Base-by-base conservation (phyloP, 2,888 invertebrate genomes). In the Drosophila falleni region DNA sequence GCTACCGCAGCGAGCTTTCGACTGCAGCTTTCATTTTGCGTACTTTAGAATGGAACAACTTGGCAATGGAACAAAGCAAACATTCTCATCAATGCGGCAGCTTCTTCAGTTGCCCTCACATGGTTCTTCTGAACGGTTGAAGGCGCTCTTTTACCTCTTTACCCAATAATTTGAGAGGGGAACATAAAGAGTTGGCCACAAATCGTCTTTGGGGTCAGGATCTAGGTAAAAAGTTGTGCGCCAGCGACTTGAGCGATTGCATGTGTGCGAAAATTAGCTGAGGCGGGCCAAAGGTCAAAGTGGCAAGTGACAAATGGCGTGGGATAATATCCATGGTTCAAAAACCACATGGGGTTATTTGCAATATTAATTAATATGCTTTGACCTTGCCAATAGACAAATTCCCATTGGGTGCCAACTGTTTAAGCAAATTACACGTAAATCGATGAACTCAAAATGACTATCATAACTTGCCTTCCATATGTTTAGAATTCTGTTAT, bases 1-100 rank as follows among this genome's bases (percentile, higher is more conserved):
- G 78, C 67, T 78, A 29, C 13, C 42, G 44, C 39, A 19, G 23
- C 16, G 37, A 79, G 77, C 77, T 77, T 77, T 77, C 19, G 13
- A 19, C 8, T 2, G 31, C 8, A 78, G 74, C 74, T 75, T 42
- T 47, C 16, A 19, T 16, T 8, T 9, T 42, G 42, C 49, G 60
- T 39, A 58, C 41, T 29, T 26, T 62, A 41, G 16, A 42, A 29
- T 35, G 68, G 29, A 78, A 78, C 68, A 31, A 16, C 6, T 54
- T 65, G 80, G 62, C 15, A 78, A 46, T 66, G 78, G 42, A 78
- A 80, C 72, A 56, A 11, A 46, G 31, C 9, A 58, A 58, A 29
- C 35, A 42, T 49, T 54, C n/a, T 15, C 58, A 16, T 33, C 29
- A 11, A 23, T 56, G 23, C 59, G 49, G 44, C 54, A 47, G 55